Conservation (phyloP, 2,113 vertebrate genomes). For the Numida meleagris region DNA sequence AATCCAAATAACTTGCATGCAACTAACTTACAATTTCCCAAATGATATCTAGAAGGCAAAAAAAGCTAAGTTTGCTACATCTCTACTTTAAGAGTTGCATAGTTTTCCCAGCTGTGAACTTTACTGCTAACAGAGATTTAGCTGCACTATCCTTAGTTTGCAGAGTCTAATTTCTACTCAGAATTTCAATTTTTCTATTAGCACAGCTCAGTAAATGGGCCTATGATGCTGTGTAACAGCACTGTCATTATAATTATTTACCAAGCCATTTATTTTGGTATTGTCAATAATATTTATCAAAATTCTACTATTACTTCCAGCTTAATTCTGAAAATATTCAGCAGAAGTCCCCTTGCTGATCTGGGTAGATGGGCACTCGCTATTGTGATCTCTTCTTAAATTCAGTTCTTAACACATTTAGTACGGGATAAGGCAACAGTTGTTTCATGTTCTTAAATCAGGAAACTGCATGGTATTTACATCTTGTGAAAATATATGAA, state of each 20-base stretch:
- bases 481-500: not conserved
- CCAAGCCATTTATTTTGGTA: not conserved
- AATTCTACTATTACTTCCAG: not conserved
- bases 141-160: not conserved
- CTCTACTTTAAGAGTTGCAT: not conserved
- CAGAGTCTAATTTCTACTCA: not conserved
- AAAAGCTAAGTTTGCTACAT: not conserved
- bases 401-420: not conserved
- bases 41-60: not conserved
- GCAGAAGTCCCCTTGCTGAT: not conserved
- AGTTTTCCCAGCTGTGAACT: not conserved
- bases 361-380: not conserved
- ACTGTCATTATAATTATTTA: not conserved
- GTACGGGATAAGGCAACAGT: not conserved
- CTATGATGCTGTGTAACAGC: not conserved
- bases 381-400: not conserved
- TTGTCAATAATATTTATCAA: not conserved
- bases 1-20: not conserved
- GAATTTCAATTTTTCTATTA: not conserved
- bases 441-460: not conserved
- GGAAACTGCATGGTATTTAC: not conserved
- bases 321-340: not conserved
- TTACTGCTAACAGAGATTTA: not conserved
- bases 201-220: not conserved
- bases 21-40: not conserved